Conservation (phyloP, 2,888 invertebrate species). For the Cheilosia grossa region DNA sequence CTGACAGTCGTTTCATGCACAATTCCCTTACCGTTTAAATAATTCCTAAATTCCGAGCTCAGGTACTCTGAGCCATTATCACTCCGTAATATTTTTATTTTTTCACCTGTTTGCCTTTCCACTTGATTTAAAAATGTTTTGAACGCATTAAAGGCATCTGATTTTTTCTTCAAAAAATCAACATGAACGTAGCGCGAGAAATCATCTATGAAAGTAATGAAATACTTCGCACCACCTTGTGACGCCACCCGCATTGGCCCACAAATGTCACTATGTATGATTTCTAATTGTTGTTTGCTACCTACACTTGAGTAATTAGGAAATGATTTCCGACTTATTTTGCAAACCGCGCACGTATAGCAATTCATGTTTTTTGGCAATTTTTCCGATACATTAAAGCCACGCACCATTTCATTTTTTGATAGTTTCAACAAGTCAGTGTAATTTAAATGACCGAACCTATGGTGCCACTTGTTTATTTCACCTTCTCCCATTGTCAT, state of each 20-base stretch:
- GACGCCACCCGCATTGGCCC: conserved; percentile 11
- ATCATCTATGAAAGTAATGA: conserved; percentile 42
- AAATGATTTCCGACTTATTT: too few species aligned
- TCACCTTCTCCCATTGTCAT: too few species aligned
- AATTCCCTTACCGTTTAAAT: conserved; percentile 37
- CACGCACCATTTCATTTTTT: neutral
- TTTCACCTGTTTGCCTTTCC: conserved; percentile 32
- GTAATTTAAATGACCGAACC: neutral
- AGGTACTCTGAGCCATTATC: conserved; percentile 47
- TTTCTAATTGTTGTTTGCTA: too few species aligned
- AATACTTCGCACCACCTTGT: conserved; percentile 25
- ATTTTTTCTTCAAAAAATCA: conserved; percentile 36
- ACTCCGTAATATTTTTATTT: conserved; percentile 32
- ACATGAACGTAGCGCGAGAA: conserved; percentile 14
- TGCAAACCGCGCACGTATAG: too few species aligned
- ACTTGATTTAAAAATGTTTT: conserved; percentile 42
- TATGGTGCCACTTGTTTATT: too few species aligned
- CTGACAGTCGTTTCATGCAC: conserved; percentile 19
- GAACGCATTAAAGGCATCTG: conserved; percentile 15
- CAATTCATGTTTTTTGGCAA: too few species aligned
- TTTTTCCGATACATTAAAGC: neutral
- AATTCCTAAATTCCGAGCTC: conserved; percentile 28
- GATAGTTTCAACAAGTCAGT: neutral
- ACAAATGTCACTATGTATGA: too few species aligned
- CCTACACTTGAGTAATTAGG: too few species aligned